Percentiles rank a stretch among this genome's conserved stretches.
These are phyloP conservation scores for Channa argus DNA, from an alignment of 2,113 vertebrate species.

Conservation along the genomic window DNA sequence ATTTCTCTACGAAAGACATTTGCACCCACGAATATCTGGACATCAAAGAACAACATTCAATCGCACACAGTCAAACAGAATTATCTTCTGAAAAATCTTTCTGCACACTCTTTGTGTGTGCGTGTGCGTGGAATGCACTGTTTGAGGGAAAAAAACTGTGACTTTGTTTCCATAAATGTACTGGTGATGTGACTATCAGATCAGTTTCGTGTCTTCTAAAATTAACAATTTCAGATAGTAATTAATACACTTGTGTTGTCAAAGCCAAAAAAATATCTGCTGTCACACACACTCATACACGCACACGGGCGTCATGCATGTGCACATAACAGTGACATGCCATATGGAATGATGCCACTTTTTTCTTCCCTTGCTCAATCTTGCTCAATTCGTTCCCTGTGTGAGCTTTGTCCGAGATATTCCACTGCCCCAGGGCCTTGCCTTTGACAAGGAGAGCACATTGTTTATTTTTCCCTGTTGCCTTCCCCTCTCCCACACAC, in stretches of 20 bases:
- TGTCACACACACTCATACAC: background rate
- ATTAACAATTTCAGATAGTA: background rate
- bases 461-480: slow-evolving; percentile 77
- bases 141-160: too few relatives aligned
- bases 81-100: background rate
- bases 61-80: background rate
- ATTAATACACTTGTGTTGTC: background rate
- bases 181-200: too few relatives aligned
- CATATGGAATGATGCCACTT: slow-evolving; percentile 45
- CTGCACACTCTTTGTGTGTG: background rate
- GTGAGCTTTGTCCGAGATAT: slow-evolving; percentile 69
- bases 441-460: slow-evolving; percentile 75
- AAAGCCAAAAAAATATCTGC: slow-evolving; percentile 2
- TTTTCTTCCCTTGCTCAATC: slow-evolving; percentile 56
- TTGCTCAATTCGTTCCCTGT: slow-evolving; percentile 41
- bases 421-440: slow-evolving; percentile 69
- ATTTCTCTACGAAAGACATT: slow-evolving; percentile 1
- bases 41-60: slow-evolving; percentile 26
- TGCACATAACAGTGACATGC: slow-evolving; percentile 36
- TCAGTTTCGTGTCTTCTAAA: too few relatives aligned
- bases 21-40: slow-evolving; percentile 17
- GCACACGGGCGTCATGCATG: background rate
- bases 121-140: too few relatives aligned
- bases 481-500: slow-evolving; percentile 31
- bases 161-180: too few relatives aligned